Evolutionary conservation across 2,797 vertebrate genomes (phyloP).

Genomic region (Sebastes taczanowskii): DNA sequence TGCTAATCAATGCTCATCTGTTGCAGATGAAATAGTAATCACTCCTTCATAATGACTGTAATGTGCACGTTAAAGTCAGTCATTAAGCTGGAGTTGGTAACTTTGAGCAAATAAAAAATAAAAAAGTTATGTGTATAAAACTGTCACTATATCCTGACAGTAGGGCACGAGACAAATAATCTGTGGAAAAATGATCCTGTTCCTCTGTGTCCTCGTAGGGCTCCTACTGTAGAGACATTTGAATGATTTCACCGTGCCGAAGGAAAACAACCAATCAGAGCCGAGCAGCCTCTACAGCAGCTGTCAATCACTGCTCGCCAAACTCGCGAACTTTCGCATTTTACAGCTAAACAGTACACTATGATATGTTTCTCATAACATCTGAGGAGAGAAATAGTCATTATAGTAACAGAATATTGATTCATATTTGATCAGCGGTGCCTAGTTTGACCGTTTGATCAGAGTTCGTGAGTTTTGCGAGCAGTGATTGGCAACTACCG

Average conservation of each 20-base stretch:
- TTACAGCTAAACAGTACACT: too few relatives aligned
- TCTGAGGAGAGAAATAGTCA: not conserved
- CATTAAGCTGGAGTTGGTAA: not conserved
- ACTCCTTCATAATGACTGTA: constrained; percentile 7
- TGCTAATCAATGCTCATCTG: constrained; percentile 19
- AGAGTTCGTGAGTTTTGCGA: not conserved
- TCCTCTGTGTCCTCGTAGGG: too few relatives aligned
- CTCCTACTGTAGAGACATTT: too few relatives aligned
- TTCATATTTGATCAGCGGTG: not conserved
- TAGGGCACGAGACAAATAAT: too few relatives aligned
- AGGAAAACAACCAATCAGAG: too few relatives aligned
- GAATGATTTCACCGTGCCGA: too few relatives aligned
- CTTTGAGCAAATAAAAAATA: not conserved
- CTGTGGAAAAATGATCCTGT: too few relatives aligned
- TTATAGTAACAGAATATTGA: not conserved
- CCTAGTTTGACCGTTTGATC: not conserved
- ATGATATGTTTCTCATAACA: too few relatives aligned
- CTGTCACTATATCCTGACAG: not conserved
- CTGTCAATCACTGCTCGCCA: too few relatives aligned
- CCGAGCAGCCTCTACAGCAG: too few relatives aligned
- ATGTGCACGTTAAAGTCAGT: not conserved
- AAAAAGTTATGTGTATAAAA: not conserved
- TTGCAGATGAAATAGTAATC: constrained; percentile 23
- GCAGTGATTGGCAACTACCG: not conserved
- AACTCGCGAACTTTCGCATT: too few relatives aligned